Percentiles rank a stretch among this genome's conserved stretches.
These are phyloP conservation scores for Phaetusa simplex DNA, from an alignment of 2,113 vertebrate species.

Conservation along the genomic window DNA sequence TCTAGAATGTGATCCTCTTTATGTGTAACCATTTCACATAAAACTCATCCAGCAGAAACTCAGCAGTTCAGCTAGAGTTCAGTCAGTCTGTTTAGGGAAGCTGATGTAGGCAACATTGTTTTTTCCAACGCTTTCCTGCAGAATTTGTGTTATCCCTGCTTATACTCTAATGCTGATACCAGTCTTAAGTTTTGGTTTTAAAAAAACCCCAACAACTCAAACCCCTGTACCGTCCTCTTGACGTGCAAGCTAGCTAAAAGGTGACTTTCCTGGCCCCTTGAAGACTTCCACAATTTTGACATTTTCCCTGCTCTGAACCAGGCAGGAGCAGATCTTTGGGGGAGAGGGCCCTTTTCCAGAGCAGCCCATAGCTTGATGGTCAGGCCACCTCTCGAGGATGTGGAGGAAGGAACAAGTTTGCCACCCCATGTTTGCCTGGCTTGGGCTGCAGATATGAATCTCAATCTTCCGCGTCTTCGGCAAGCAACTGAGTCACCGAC, in stretches of 20 bases:
- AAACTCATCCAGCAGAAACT: background rate
- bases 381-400: background rate
- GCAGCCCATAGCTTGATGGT: background rate
- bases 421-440: background rate
- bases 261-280: background rate
- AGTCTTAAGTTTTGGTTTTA: background rate
- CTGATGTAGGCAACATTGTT: background rate
- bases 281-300: background rate
- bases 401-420: background rate
- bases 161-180: background rate
- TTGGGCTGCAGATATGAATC: background rate
- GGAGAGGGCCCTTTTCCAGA: background rate
- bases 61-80: slow-evolving; percentile 12
- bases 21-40: background rate
- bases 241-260: background rate
- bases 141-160: background rate
- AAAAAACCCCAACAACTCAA: background rate
- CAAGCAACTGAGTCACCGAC: background rate
- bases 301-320: background rate
- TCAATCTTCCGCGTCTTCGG: rapidly evolving
- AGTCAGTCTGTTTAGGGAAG: background rate
- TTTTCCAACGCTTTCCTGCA: background rate
- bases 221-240: background rate
- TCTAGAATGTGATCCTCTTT: background rate
- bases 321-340: background rate